Evolutionary conservation across 1,140 invertebrate genomes (phyloP).

Genomic region (Heliconius eleuchia): DNA sequence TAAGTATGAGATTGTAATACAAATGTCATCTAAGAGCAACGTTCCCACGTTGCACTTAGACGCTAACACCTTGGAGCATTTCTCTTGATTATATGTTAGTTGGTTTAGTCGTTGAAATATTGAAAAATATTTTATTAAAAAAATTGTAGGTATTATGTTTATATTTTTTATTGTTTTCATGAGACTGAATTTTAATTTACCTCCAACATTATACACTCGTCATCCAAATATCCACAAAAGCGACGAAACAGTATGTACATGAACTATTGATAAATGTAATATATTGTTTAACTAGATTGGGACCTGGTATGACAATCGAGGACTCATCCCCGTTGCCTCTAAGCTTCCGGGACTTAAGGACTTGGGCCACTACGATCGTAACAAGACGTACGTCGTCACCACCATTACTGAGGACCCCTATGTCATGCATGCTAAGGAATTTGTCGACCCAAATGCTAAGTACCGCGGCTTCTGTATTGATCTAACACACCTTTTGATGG

Average conservation of each 20-base stretch:
- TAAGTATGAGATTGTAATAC: constrained; percentile 18
- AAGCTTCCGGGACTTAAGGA: constrained; percentile 80
- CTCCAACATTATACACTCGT: no score
- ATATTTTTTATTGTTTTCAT: no score
- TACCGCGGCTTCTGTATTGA: constrained; percentile 98
- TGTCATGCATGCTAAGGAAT: constrained; percentile 87
- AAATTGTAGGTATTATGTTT: no score
- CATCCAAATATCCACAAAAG: no score
- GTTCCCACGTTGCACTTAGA: constrained; percentile 12
- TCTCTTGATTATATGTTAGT: constrained; percentile 11
- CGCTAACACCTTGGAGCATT: constrained; percentile 12
- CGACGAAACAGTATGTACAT: background rate
- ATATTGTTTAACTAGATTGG: constrained; percentile 86
- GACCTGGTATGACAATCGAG: constrained; percentile 92
- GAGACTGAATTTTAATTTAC: no score
- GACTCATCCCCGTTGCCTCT: constrained; percentile 86
- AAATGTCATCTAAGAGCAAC: constrained; percentile 1
- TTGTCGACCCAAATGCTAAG: constrained; percentile 75
- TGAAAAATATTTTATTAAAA: background rate
- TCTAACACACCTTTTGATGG: constrained; percentile 90
- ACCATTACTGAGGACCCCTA: constrained; percentile 93
- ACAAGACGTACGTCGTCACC: constrained; percentile 95
- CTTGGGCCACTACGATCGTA: constrained; percentile 88
- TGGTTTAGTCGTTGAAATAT: background rate
- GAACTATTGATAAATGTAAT: background rate